A percentile compares a stretch with the other conserved stretches of the same genome.
Conservation (phyloP, 2,797 vertebrate species). For the Potorous gilbertii region DNA sequence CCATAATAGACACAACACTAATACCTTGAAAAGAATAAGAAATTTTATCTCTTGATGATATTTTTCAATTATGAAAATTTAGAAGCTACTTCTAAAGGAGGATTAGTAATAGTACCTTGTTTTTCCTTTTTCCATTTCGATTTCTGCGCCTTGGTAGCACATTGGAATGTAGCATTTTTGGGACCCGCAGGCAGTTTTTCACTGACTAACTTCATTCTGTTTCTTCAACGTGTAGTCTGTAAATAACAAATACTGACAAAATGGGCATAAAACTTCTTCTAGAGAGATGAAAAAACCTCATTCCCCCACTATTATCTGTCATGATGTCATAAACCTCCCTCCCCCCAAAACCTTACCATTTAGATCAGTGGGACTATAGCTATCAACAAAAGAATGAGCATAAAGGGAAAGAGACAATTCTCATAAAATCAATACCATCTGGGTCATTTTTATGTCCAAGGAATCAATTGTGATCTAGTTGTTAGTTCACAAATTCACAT, state of each 20-base stretch:
- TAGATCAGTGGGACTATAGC: not conserved
- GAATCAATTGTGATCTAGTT: not conserved
- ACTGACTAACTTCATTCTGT: constrained; percentile 74
- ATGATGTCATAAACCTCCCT: not conserved
- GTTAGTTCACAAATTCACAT: not conserved
- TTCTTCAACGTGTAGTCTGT: constrained; percentile 62
- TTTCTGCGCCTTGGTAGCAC: constrained; percentile 43
- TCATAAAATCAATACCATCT: not conserved
- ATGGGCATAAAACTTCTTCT: constrained; percentile 4
- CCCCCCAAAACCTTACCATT: not conserved
- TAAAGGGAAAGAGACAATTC: not conserved
- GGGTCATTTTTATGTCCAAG: not conserved
- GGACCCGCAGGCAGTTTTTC: constrained; percentile 72
- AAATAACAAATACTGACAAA: constrained; percentile 53
- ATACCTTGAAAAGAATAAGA: not conserved
- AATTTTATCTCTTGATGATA: not conserved
- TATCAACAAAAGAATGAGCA: not conserved
- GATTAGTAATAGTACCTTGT: constrained; percentile 57
- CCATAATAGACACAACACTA: not conserved
- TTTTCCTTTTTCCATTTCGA: constrained; percentile 56
- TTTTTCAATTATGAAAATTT: constrained; percentile 9
- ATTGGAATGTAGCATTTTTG: constrained; percentile 23
- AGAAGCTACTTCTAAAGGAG: constrained; percentile 34
- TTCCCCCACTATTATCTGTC: not conserved
- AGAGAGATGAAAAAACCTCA: constrained; percentile 10